phyloP scores from a whole-genome alignment of 1,140 invertebrate species.

The Tetragnatha versicolor region DNA sequence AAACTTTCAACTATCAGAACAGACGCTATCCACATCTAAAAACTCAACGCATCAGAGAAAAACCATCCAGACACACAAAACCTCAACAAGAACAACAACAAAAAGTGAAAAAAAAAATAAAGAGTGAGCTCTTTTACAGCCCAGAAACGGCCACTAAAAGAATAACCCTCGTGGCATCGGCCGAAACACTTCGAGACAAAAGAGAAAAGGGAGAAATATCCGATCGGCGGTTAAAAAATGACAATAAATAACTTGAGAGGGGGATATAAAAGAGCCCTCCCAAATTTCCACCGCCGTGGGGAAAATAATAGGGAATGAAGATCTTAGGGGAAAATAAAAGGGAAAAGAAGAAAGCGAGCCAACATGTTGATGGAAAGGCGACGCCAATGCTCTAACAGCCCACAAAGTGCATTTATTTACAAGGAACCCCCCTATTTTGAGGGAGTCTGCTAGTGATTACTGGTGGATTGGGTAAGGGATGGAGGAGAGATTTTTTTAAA shows the following conservation, averaged over 20 bases:
- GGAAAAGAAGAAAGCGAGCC: not conserved
- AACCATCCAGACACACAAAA: too few species aligned
- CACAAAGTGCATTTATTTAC: constrained; percentile 32
- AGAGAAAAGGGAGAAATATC: constrained; percentile 34
- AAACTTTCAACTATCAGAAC: too few species aligned
- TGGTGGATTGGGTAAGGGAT: too few species aligned
- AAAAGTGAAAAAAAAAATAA: too few species aligned
- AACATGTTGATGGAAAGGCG: constrained; percentile 37
- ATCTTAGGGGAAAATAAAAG: constrained; percentile 5
- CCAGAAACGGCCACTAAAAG: not conserved
- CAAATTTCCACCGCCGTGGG: constrained; percentile 8
- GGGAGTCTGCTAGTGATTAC: too few species aligned
- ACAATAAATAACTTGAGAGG: constrained; percentile 19
- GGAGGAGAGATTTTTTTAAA: too few species aligned
- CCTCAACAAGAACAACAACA: too few species aligned
- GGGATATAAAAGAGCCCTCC: not conserved
- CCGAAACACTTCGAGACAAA: not conserved
- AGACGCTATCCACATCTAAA: too few species aligned
- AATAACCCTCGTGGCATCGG: not conserved
- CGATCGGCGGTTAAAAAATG: constrained; percentile 36
- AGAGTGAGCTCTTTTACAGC: too few species aligned
- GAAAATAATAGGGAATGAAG: constrained; percentile 17
- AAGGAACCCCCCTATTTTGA: not conserved
- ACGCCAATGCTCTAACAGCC: constrained; percentile 27
- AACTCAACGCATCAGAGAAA: too few species aligned